A percentile compares a stretch with the other conserved stretches of the same genome.
These are phyloP conservation scores for Parnassius orleans DNA, from an alignment of 2,888 invertebrate genomes.

Conservation along the genomic window DNA sequence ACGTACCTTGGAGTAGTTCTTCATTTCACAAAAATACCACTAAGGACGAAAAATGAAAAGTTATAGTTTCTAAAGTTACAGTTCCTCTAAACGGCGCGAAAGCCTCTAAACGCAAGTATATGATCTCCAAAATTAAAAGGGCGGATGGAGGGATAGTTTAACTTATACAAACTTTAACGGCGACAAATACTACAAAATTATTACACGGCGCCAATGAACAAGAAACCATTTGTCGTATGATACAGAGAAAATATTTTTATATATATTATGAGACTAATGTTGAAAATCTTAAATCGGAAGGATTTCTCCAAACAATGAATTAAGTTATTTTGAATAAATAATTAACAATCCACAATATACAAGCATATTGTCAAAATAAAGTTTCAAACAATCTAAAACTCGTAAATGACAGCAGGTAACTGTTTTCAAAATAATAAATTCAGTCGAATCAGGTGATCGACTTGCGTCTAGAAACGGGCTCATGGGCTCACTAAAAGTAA, in stretches of 20 bases:
- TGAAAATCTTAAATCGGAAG: slow-evolving; percentile 5
- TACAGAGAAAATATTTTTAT: slow-evolving; percentile 17
- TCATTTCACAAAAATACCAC: not conserved
- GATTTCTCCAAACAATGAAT: slow-evolving; percentile 10
- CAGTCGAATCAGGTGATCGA: not conserved
- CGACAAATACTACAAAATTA: slow-evolving; percentile 10
- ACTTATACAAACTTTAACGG: slow-evolving; percentile 2
- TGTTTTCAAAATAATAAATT: not conserved
- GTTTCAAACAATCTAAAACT: not conserved
- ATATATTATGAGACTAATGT: not conserved
- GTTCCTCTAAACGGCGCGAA: not conserved
- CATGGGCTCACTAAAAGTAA: slow-evolving; percentile 19
- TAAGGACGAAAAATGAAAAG: not conserved
- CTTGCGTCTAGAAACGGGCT: slow-evolving; percentile 17
- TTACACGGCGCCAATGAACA: slow-evolving; percentile 8
- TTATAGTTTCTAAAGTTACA: too few species aligned
- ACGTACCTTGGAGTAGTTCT: slow-evolving; percentile 12
- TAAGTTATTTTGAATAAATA: slow-evolving; percentile 14
- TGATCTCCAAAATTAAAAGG: not conserved
- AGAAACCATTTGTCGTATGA: slow-evolving; percentile 15
- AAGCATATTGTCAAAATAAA: slow-evolving; percentile 3
- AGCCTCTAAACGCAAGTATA: not conserved
- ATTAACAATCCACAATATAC: slow-evolving; percentile 7
- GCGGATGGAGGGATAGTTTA: not conserved
- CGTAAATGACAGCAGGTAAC: not conserved